Conservation (phyloP, 2,113 vertebrate genomes). For the Pelmatolapia mariae region DNA sequence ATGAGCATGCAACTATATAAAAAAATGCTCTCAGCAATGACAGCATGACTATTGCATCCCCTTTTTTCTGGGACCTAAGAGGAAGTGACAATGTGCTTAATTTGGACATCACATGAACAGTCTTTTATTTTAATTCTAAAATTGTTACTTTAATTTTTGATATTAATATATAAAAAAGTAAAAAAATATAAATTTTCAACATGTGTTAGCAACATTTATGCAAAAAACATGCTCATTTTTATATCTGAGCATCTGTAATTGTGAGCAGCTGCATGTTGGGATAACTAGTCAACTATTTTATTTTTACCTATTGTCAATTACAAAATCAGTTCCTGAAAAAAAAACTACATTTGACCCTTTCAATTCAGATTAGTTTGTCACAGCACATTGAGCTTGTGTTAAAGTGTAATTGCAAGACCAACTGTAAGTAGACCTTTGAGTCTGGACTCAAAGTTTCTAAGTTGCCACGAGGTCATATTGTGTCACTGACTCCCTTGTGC, state of each 20-base stretch:
- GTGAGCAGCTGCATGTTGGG: background rate
- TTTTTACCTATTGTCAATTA: background rate
- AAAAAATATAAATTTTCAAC: background rate
- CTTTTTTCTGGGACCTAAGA: background rate
- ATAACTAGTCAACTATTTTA: accelerated
- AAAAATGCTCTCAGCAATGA: background rate
- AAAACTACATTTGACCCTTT: background rate
- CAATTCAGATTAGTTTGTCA: background rate
- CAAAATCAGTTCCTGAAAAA: background rate
- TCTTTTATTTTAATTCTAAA: background rate
- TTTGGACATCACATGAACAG: background rate
- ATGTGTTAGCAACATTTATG: background rate
- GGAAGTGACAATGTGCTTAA: background rate
- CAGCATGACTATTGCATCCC: background rate
- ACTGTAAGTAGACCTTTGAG: background rate
- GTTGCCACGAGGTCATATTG: background rate
- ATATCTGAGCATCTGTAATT: background rate
- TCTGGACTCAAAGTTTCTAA: background rate
- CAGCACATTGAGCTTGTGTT: background rate
- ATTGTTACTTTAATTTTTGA: background rate
- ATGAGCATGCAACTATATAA: background rate
- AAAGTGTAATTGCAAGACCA: background rate
- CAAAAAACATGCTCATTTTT: background rate
- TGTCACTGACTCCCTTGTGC: background rate
- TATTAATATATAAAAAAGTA: background rate